These are phyloP conservation scores for Glaucomys volans DNA, from an alignment of 2,113 vertebrate species.

Conservation along the genomic window DNA sequence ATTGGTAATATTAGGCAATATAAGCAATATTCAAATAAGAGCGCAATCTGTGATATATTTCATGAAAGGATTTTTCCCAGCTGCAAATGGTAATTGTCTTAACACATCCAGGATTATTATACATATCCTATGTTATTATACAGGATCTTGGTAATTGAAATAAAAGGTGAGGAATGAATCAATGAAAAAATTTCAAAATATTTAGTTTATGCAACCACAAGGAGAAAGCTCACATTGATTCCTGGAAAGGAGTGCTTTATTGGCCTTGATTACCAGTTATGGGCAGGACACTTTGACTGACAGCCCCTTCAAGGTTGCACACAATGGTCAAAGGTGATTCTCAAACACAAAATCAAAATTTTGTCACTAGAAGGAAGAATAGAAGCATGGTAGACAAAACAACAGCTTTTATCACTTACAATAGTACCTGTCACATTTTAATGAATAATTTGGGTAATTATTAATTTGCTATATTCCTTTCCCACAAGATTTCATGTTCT, in stretches of 20 bases:
- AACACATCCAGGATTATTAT: neutral
- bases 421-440: neutral
- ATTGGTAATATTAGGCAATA: too few species aligned
- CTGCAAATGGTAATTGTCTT: neutral
- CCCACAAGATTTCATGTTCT: slow-evolving; percentile 38
- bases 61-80: neutral
- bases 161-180: neutral
- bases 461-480: neutral
- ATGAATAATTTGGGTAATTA: slow-evolving; percentile 38
- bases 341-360: neutral
- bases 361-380: neutral
- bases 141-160: neutral
- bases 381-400: neutral
- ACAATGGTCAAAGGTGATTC: neutral
- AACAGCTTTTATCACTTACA: neutral
- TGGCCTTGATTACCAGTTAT: neutral
- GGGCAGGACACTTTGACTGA: neutral
- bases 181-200: neutral
- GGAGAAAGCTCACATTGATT: neutral
- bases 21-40: slow-evolving; percentile 27
- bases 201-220: neutral
- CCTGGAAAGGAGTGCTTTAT: neutral
- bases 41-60: neutral
- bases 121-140: too few species aligned
- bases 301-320: neutral